Evolutionary conservation across 2,888 invertebrate species (phyloP).

Genomic region (Eilema caniola): DNA sequence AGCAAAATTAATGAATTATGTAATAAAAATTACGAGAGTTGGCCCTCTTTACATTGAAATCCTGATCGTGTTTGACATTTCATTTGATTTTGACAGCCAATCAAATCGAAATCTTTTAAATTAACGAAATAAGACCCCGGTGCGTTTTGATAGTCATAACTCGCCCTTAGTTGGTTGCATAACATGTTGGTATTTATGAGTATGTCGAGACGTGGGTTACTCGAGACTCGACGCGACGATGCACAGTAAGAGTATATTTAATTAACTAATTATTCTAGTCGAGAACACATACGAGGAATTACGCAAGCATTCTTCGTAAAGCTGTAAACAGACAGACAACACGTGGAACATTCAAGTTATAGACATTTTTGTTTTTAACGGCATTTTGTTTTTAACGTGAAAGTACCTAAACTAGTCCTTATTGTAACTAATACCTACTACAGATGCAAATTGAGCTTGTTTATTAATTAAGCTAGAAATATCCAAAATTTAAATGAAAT

Average conservation of each 20-base stretch:
- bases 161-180: slow-evolving; percentile 45
- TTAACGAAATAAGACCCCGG: not conserved
- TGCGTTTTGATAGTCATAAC: slow-evolving; percentile 24
- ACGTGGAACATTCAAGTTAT: not conserved
- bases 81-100: too few species aligned
- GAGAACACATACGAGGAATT: slow-evolving; percentile 57
- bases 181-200: slow-evolving; percentile 32
- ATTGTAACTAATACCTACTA: not conserved
- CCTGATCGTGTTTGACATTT: too few species aligned
- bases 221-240: slow-evolving; percentile 42
- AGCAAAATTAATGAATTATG: too few species aligned
- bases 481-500: too few species aligned
- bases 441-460: not conserved
- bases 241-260: slow-evolving; percentile 62
- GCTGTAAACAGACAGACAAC: slow-evolving; percentile 43
- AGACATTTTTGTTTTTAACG: not conserved
- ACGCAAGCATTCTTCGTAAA: slow-evolving; percentile 50
- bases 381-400: not conserved
- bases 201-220: slow-evolving; percentile 19
- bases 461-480: not conserved
- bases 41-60: too few species aligned
- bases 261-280: slow-evolving; percentile 66
- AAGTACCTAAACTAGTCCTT: not conserved
- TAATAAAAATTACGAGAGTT: too few species aligned
- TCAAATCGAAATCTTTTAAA: too few species aligned